Evolutionary conservation across 2,113 vertebrate species (phyloP), one percentile per base, ranked within the genome.

Genomic region (zebrafish (Danio rerio)): DNA sequence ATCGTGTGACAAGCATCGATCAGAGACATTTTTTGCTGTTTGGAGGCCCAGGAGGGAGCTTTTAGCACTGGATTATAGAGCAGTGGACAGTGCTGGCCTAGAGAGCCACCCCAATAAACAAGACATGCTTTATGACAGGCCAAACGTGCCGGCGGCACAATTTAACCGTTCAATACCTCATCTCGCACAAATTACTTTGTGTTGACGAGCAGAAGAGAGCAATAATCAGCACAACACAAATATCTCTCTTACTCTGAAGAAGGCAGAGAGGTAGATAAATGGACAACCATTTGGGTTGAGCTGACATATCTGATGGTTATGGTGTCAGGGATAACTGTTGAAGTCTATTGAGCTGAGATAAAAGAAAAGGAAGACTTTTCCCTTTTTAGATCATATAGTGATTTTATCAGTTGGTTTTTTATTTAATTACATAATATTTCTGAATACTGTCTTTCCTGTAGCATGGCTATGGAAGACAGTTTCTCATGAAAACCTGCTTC

Each of bases 91-190:
- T 21, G 61, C 6, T 81, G 49, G 74, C 62, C 69, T 72, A 11
- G 66, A 11, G 59, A 81, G 73, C 83, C 63, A 84, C 65, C 82
- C 88, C 92, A 92, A 92, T 93, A 93, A 93, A 93, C 80, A 82
- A 84, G 88, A 87, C 87, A 89, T 90, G 86, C 88, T 94, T 94
- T 94, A 94, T 92, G 92, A 93, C 90, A 87, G 90, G 85, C 85
- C 72, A 84, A 90, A 92, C 85, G 79, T 88, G 86, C 87, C 86
- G 86, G 87, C 65, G 81, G 84, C 87, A 86, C 88, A 85, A 85
- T 87, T 81, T 86, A 85, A 87, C 87, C 88, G 91, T 88, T 93
- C 91, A 90, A 93, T 93, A 94, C 89, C 83, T 92, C 89, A 92
- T 93, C 90, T 90, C 88, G 79, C 83, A 80, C 81, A 90, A 89